phyloP scores from a whole-genome alignment of 2,797 vertebrate genomes.

The Lepus townsendii region DNA sequence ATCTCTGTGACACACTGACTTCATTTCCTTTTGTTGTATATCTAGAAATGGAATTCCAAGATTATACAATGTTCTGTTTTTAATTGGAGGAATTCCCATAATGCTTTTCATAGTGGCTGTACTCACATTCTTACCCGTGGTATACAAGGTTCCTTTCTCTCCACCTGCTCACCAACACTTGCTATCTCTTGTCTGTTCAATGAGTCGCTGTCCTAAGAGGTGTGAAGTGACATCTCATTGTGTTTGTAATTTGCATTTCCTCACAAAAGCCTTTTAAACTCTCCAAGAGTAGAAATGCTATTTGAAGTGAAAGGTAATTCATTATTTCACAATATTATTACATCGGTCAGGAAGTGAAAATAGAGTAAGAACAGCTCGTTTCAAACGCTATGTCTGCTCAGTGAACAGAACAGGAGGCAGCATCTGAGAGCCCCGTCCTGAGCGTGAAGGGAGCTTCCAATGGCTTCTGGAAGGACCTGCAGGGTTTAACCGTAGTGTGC shows the following conservation, averaged over 20 bases:
- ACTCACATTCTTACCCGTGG: too few species aligned
- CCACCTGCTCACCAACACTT: not conserved
- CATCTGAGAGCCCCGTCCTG: not conserved
- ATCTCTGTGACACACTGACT: not conserved
- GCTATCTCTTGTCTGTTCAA: not conserved
- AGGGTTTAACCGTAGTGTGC: not conserved
- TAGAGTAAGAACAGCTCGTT: not conserved
- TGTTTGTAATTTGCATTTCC: not conserved
- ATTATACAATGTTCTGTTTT: not conserved
- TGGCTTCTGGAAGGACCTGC: not conserved
- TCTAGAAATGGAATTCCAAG: too few species aligned
- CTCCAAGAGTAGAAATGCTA: slow-evolving; percentile 2
- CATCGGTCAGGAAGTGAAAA: not conserved
- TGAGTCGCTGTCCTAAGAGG: not conserved
- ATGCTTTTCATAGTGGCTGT: not conserved
- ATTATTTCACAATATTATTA: slow-evolving; percentile 38
- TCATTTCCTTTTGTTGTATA: not conserved
- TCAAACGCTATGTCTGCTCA: slow-evolving; percentile 20
- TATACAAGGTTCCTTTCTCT: not conserved
- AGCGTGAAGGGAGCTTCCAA: not conserved
- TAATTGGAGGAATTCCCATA: not conserved
- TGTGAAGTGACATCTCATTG: not conserved
- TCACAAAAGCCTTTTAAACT: slow-evolving; percentile 40
- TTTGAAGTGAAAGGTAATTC: slow-evolving; percentile 19
- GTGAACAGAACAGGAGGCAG: not conserved